These are phyloP conservation scores for Merops nubicus DNA, from an alignment of 2,113 vertebrate genomes.

Conservation along the genomic window DNA sequence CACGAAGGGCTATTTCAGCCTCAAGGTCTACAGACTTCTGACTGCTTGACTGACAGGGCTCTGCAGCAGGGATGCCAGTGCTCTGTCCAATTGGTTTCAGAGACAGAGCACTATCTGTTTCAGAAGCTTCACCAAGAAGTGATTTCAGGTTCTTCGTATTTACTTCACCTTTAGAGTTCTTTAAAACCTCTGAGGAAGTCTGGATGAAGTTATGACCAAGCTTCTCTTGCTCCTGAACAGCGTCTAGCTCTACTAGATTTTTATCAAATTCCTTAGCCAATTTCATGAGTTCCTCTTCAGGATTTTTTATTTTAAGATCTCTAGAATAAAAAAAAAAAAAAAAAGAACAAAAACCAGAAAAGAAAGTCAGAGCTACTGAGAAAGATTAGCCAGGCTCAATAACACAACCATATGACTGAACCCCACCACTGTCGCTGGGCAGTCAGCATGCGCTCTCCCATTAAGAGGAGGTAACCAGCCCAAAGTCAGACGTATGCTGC, in stretches of 20 bases:
- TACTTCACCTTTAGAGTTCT: slow-evolving; percentile 5
- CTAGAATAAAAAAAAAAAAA: not conserved
- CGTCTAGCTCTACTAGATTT: slow-evolving; percentile 85
- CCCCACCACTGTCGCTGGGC: not conserved
- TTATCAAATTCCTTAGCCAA: slow-evolving; percentile 91
- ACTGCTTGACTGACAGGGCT: slow-evolving; percentile 29
- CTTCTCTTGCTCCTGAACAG: slow-evolving; percentile 71
- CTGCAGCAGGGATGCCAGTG: not conserved
- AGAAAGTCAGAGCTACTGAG: not conserved
- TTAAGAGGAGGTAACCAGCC: not conserved
- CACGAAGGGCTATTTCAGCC: slow-evolving; percentile 84
- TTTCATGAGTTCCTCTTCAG: slow-evolving; percentile 88
- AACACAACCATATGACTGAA: not conserved
- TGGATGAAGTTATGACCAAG: slow-evolving; percentile 35
- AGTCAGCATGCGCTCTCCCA: not conserved
- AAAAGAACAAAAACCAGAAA: not conserved
- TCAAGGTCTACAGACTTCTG: slow-evolving; percentile 69
- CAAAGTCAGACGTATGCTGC: not conserved
- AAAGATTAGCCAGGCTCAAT: not conserved
- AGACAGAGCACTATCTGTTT: not conserved
- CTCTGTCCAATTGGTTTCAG: slow-evolving; percentile 51
- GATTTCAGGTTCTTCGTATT: not conserved
- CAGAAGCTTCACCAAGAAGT: not conserved
- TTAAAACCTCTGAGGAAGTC: slow-evolving; percentile 13
- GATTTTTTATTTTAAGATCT: slow-evolving; percentile 76